phyloP scores from a whole-genome alignment of 2,888 invertebrate genomes.

The Antitype chi region DNA sequence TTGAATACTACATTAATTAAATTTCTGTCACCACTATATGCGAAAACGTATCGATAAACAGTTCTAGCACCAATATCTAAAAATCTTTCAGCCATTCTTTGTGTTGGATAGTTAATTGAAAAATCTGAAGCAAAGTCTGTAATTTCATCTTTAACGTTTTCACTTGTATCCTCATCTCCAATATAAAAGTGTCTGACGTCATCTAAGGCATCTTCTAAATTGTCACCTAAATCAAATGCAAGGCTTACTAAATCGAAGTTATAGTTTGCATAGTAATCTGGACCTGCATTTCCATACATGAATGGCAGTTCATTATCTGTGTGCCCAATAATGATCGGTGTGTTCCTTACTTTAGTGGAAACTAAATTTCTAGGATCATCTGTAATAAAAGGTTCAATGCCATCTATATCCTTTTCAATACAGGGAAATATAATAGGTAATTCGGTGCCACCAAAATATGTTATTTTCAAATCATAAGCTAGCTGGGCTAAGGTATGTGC shows the following conservation, averaged over 20 bases:
- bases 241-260: conserved; percentile 16
- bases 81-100: conserved; percentile 43
- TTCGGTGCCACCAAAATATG: background rate
- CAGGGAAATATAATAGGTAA: conserved; percentile 22
- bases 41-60: conserved; percentile 52
- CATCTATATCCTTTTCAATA: conserved; percentile 41
- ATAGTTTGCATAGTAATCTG: conserved; percentile 21
- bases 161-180: conserved; percentile 41
- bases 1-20: background rate
- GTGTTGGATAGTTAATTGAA: conserved; percentile 37
- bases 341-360: conserved; percentile 28
- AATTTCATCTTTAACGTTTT: conserved; percentile 14
- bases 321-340: conserved; percentile 35
- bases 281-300: background rate
- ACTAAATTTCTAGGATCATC: conserved; percentile 37
- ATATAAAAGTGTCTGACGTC: conserved; percentile 45
- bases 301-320: conserved; percentile 39
- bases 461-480: conserved; percentile 23
- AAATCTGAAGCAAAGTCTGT: conserved; percentile 41
- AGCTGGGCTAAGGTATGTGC: conserved; percentile 5
- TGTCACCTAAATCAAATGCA: conserved; percentile 31
- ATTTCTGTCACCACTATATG: conserved; percentile 46
- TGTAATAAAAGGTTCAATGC: conserved; percentile 44
- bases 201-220: conserved; percentile 25
- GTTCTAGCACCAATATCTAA: conserved; percentile 32